Conservation (phyloP, 2,888 invertebrate species). For the Chironomus tentans region DNA sequence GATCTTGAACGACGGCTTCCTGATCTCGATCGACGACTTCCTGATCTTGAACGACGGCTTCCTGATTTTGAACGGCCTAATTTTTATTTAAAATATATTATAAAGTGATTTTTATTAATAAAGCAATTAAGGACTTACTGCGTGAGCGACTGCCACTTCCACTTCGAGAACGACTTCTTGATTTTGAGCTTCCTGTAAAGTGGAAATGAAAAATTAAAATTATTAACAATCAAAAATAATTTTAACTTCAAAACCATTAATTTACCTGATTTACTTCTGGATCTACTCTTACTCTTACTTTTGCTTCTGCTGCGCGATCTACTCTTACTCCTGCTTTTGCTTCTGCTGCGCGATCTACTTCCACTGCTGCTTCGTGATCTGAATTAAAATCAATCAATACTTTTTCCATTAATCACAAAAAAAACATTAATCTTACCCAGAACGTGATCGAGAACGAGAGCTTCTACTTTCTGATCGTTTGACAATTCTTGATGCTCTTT, state of each 20-base stretch:
- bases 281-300: too few relatives aligned
- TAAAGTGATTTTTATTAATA: background rate
- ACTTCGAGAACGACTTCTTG: slow-evolving; percentile 33
- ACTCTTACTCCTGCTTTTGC: background rate
- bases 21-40: slow-evolving; percentile 35
- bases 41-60: slow-evolving; percentile 35
- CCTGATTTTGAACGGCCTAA: slow-evolving; percentile 20
- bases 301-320: background rate
- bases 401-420: slow-evolving; percentile 30
- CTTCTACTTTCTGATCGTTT: slow-evolving; percentile 48
- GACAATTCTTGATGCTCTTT: slow-evolving; percentile 33
- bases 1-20: slow-evolving; percentile 36
- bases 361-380: background rate
- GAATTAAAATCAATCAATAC: background rate
- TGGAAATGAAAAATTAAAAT: too few relatives aligned
- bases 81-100: background rate
- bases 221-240: background rate
- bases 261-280: background rate
- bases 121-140: too few relatives aligned
- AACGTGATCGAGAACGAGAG: slow-evolving; percentile 40
- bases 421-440: slow-evolving; percentile 30
- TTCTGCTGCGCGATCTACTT: background rate
- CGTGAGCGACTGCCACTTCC: slow-evolving; percentile 33
- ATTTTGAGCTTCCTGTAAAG: slow-evolving; percentile 33
- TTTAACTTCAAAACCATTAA: too few relatives aligned